phyloP scores from a whole-genome alignment of 2,797 vertebrate species.

The Gastrophryne carolinensis region DNA sequence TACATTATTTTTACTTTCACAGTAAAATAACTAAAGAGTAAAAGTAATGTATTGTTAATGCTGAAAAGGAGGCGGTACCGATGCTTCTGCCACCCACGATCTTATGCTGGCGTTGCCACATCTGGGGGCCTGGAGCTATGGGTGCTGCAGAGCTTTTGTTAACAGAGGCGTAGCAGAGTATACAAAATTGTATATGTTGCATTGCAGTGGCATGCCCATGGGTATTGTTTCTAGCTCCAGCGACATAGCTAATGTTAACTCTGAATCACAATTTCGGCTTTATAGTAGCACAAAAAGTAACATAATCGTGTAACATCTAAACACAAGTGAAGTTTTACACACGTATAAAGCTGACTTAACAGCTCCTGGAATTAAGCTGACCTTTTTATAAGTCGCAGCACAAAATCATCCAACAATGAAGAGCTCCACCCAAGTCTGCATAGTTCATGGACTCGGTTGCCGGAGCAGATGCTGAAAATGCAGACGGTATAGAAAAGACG shows the following conservation, averaged over 20 bases:
- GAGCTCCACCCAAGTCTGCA: slow-evolving; percentile 22
- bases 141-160: no score
- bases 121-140: no score
- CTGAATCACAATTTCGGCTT: slow-evolving; percentile 25
- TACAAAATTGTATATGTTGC: no score
- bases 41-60: no score
- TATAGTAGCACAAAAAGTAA: not conserved
- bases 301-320: no score
- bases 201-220: no score
- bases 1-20: no score
- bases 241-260: not conserved
- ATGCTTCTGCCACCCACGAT: no score
- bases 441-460: not conserved
- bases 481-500: not conserved
- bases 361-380: slow-evolving; percentile 34
- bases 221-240: slow-evolving; percentile 10
- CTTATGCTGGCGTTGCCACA: no score
- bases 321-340: slow-evolving; percentile 23
- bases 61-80: no score
- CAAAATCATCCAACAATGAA: slow-evolving; percentile 10
- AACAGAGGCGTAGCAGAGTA: no score
- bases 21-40: no score
- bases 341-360: slow-evolving; percentile 19
- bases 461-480: not conserved
- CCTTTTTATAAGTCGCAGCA: slow-evolving; percentile 14